Percentiles rank a stretch among this genome's conserved stretches.
Evolutionary conservation across 2,888 invertebrate species (phyloP).

Genomic region (Polyommatus iphigenia): DNA sequence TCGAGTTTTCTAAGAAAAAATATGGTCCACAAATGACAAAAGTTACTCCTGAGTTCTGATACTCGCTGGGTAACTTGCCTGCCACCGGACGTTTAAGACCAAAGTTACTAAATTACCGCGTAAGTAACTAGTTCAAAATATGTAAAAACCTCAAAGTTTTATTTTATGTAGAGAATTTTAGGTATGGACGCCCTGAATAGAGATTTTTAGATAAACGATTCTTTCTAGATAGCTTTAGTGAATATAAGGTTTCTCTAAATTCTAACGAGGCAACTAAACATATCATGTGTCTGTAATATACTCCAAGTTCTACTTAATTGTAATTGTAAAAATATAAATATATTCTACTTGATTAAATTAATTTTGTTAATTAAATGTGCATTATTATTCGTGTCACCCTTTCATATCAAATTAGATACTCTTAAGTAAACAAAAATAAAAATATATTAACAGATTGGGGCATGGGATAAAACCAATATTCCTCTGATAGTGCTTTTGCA

Average conservation of each 20-base stretch:
- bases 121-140: not conserved
- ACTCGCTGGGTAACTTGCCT: not conserved
- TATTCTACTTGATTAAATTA: slow-evolving; percentile 14
- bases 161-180: not conserved
- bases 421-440: too few relatives aligned
- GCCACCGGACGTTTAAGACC: not conserved
- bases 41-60: not conserved
- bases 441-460: too few relatives aligned
- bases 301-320: not conserved
- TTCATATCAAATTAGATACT: too few relatives aligned
- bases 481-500: too few relatives aligned
- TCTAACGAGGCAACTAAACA: slow-evolving; percentile 20
- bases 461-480: too few relatives aligned
- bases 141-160: not conserved
- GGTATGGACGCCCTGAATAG: not conserved
- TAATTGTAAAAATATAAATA: slow-evolving; percentile 31
- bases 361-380: slow-evolving; percentile 14
- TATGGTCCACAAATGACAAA: not conserved
- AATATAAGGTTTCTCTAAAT: slow-evolving; percentile 1
- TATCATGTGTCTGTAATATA: slow-evolving; percentile 19
- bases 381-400: not conserved
- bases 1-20: not conserved
- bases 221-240: not conserved
- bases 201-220: slow-evolving; percentile 4
- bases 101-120: not conserved